Evolutionary conservation across 64 coral and sea anemone genomes (phyloP), one percentile per base, ranked within the genome.

Genomic region (Dendronephthya gigantea): DNA sequence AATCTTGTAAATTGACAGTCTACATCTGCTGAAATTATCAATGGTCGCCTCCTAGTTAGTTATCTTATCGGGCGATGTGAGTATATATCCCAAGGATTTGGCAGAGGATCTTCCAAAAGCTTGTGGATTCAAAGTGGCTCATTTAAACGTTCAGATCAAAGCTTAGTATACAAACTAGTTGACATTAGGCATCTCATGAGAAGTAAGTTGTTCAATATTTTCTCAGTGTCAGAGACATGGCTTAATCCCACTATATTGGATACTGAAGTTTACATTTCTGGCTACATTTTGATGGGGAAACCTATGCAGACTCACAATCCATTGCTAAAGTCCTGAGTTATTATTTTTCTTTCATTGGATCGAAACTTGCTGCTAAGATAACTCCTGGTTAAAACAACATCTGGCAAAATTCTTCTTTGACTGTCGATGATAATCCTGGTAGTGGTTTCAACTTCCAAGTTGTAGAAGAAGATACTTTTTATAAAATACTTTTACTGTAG

Each of bases 1-100:
- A 50, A 86, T 86, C 84, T 86, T 86, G 84, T 16, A 86, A 86
- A 86, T n/a, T 86, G 56, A 58, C 39, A 40, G 84, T 49, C 36
- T 86, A 30, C 55, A 86, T 65, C 50, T 86, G 47, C 25, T 52
- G 25, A 85, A 85, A 17, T n/a, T 28, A 85, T 23, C 83, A 33
- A 9, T 59, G 45, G n/a, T 29, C n/a, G 84, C 84, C 28, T 86
- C 50, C 6, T 68, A 33, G 25, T 68, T 86, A 35, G 55, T 84
- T 48, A 17, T 84, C 2, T 35, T 84, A 23, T 39, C 83, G 27
- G 83, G 83, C 45, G 83, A 84, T 84, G 49, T 84, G 49, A 84
- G 83, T 35, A 9, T 23, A 50, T 52, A 50, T 28, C 83, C 83
- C 12, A 48, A 48, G 30, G 47, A 45, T 48, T 13, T 6, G 6